These are phyloP conservation scores for Tamandua tetradactyla DNA, from an alignment of 2,797 vertebrate species.

Conservation along the genomic window DNA sequence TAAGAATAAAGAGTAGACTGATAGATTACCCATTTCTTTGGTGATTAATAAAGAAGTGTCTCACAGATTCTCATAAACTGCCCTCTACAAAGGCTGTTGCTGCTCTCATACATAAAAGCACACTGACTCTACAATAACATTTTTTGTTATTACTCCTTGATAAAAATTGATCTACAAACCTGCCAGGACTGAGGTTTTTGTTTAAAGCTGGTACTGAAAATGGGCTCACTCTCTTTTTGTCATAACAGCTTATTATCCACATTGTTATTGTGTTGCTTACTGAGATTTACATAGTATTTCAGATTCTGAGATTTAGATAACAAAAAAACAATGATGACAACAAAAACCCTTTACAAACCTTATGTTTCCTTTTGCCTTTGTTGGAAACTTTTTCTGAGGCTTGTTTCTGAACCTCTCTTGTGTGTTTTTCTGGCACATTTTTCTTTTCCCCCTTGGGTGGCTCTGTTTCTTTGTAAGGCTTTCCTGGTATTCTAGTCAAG, in stretches of 20 bases:
- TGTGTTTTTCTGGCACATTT: constrained; percentile 89
- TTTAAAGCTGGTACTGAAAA: constrained; percentile 75
- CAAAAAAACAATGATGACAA: neutral
- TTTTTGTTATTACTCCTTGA: constrained; percentile 49
- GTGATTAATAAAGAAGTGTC: constrained; percentile 78
- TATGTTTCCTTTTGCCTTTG: constrained; percentile 97
- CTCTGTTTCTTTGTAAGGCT: constrained; percentile 92
- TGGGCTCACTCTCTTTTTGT: neutral
- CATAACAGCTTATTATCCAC: neutral
- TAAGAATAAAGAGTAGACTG: constrained; percentile 55
- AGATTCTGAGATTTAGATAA: constrained; percentile 22
- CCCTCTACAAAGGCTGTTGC: constrained; percentile 60
- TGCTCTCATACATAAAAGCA: constrained; percentile 66
- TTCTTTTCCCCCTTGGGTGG: constrained; percentile 93
- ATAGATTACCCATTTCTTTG: constrained; percentile 82
- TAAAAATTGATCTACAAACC: constrained; percentile 62
- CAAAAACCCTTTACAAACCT: constrained; percentile 85
- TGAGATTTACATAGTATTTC: constrained; percentile 9
- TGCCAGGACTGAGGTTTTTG: constrained; percentile 18
- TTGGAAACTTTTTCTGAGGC: constrained; percentile 91
- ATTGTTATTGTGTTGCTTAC: neutral
- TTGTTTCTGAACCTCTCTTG: constrained; percentile 92
- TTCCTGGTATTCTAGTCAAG: constrained; percentile 94
- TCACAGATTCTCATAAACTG: constrained; percentile 57
- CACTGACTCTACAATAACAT: constrained; percentile 65